These are phyloP conservation scores for Ditylenchus weischeri DNA, from an alignment of 2,888 invertebrate species.

Conservation along the genomic window DNA sequence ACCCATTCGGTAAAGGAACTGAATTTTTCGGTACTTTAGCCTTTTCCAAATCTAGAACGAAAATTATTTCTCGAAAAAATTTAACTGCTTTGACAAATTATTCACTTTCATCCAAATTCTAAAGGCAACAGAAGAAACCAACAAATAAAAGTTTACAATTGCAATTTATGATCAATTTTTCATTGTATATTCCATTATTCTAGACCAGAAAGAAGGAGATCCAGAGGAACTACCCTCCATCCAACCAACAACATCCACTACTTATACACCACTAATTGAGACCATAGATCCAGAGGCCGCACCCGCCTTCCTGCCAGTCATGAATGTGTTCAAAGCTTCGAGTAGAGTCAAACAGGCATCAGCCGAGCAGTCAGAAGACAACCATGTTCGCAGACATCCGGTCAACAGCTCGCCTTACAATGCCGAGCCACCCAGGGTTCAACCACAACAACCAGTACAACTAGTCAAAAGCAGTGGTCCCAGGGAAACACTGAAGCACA, in stretches of 20 bases:
- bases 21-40: too few species aligned
- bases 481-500: constrained; percentile 20
- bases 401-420: background rate
- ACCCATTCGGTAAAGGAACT: too few species aligned
- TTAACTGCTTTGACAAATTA: too few species aligned
- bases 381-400: constrained; percentile 14
- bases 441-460: background rate
- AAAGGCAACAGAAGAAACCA: too few species aligned
- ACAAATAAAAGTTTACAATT: too few species aligned
- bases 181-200: too few species aligned
- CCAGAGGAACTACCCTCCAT: background rate
- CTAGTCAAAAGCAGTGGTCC: background rate
- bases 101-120: too few species aligned
- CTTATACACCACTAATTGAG: background rate
- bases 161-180: too few species aligned
- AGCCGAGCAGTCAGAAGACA: background rate
- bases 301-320: constrained; percentile 26
- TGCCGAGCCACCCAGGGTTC: background rate
- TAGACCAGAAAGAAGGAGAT: background rate
- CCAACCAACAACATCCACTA: constrained; percentile 13
- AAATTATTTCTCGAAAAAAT: too few species aligned
- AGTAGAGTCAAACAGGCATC: background rate
- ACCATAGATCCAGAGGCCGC: constrained; percentile 2
- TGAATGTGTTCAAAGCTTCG: constrained; percentile 28
- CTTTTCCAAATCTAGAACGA: too few species aligned